These are phyloP conservation scores for Sebastes taczanowskii DNA, from an alignment of 2,797 vertebrate species.

Conservation along the genomic window DNA sequence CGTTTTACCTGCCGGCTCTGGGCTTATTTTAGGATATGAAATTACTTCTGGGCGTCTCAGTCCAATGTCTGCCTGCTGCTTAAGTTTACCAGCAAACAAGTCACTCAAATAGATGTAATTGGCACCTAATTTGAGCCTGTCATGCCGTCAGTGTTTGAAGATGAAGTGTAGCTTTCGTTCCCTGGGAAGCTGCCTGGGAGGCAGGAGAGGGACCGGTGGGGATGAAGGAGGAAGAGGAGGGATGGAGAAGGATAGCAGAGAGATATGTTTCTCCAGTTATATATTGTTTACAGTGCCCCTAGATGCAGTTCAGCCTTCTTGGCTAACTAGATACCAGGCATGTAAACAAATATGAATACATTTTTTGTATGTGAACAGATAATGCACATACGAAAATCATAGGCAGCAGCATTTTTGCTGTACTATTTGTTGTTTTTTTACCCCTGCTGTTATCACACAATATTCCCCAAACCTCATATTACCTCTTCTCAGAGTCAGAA, in stretches of 20 bases:
- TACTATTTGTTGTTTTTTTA: too few species aligned
- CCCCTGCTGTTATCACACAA: too few species aligned
- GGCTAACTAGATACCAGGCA: not conserved
- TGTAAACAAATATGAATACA: not conserved
- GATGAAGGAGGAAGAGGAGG: not conserved
- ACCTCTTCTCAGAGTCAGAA: too few species aligned
- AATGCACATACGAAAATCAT: too few species aligned
- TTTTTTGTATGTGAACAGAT: not conserved
- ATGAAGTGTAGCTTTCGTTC: slow-evolving; percentile 50
- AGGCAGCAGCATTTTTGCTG: too few species aligned
- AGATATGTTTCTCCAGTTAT: not conserved
- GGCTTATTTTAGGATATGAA: slow-evolving; percentile 62
- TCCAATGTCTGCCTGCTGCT: slow-evolving; percentile 72
- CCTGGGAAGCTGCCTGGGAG: slow-evolving; percentile 26
- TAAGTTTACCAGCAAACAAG: slow-evolving; percentile 70
- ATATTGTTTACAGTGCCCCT: slow-evolving; percentile 5
- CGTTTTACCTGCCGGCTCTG: slow-evolving; percentile 38
- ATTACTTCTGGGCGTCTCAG: slow-evolving; percentile 77
- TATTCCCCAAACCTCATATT: too few species aligned
- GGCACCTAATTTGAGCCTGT: slow-evolving; percentile 77
- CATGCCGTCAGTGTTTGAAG: slow-evolving; percentile 61
- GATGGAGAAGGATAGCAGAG: not conserved
- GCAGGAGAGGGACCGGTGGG: not conserved
- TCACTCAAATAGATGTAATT: slow-evolving; percentile 72
- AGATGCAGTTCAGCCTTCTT: not conserved